These are phyloP conservation scores for Babyrousa celebensis DNA, from an alignment of 2,797 vertebrate species.

Conservation along the genomic window DNA sequence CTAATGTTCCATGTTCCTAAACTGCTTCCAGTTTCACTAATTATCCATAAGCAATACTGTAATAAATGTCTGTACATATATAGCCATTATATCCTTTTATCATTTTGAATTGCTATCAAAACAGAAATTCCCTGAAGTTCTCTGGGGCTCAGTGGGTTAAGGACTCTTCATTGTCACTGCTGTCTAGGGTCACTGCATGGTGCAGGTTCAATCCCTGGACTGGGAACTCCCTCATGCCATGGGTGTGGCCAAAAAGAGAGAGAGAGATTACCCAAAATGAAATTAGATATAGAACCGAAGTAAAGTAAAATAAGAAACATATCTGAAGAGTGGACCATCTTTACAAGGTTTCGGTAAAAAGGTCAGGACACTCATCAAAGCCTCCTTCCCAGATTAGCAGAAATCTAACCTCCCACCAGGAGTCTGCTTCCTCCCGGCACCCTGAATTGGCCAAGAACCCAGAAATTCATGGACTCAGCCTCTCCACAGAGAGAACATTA, in stretches of 20 bases:
- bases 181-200: too few relatives aligned
- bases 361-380: background rate
- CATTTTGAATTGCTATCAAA: conserved; percentile 31
- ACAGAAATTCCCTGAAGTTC: conserved; percentile 4
- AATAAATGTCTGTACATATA: conserved; percentile 9
- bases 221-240: too few relatives aligned
- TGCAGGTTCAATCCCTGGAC: too few relatives aligned
- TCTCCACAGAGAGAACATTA: background rate
- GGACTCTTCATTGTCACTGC: too few relatives aligned
- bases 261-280: conserved; percentile 43
- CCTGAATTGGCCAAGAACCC: background rate
- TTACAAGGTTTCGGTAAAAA: background rate
- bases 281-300: conserved; percentile 50
- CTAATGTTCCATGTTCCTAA: background rate
- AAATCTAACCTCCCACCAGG: background rate
- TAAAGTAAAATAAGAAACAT: conserved; percentile 47
- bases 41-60: conserved; percentile 23
- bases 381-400: background rate
- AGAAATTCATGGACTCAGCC: background rate
- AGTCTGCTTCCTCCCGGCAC: background rate
- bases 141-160: too few relatives aligned
- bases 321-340: background rate
- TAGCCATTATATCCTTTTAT: conserved; percentile 19
- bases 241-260: too few relatives aligned
- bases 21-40: conserved; percentile 42